Percentiles rank a stretch among this genome's conserved stretches.
These are phyloP conservation scores for Homarus americanus DNA, from an alignment of 1,140 invertebrate species.

Conservation along the genomic window DNA sequence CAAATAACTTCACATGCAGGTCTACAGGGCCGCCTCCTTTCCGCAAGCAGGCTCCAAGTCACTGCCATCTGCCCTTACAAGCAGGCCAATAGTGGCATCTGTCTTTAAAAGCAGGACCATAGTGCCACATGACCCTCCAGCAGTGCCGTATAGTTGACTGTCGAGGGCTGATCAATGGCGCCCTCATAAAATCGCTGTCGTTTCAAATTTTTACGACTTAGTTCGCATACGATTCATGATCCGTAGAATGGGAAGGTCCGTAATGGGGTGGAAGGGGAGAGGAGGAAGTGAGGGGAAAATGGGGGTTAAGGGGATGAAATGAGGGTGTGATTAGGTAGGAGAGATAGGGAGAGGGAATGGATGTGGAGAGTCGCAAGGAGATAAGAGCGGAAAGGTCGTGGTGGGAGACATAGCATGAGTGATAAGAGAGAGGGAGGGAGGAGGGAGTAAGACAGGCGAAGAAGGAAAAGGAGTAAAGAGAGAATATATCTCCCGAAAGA, in stretches of 20 bases:
- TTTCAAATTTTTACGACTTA: constrained; percentile 32
- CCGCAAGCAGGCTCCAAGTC: neutral
- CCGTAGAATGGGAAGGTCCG: constrained; percentile 31
- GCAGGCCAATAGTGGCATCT: neutral
- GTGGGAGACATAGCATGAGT: neutral
- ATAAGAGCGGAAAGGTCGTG: neutral
- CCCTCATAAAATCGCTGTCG: constrained; percentile 12
- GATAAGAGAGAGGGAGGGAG: neutral
- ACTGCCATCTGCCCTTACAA: neutral
- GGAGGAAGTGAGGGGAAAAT: neutral
- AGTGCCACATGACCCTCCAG: neutral
- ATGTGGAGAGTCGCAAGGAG: neutral
- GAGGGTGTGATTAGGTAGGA: neutral
- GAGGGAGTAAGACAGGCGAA: neutral
- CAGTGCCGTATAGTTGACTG: neutral
- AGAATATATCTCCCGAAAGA: no score
- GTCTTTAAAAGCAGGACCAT: neutral
- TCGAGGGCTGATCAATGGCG: constrained; percentile 7
- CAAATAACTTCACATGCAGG: neutral
- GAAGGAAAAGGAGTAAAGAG: neutral
- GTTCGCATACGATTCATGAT: constrained; percentile 17
- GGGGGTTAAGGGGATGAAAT: neutral
- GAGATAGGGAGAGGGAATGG: neutral
- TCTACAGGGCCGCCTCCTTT: neutral
- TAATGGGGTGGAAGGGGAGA: constrained; percentile 11